Evolutionary conservation across 2,888 invertebrate species (phyloP), one percentile per base, ranked within the genome.

Genomic region (Calameuta pallipes): DNA sequence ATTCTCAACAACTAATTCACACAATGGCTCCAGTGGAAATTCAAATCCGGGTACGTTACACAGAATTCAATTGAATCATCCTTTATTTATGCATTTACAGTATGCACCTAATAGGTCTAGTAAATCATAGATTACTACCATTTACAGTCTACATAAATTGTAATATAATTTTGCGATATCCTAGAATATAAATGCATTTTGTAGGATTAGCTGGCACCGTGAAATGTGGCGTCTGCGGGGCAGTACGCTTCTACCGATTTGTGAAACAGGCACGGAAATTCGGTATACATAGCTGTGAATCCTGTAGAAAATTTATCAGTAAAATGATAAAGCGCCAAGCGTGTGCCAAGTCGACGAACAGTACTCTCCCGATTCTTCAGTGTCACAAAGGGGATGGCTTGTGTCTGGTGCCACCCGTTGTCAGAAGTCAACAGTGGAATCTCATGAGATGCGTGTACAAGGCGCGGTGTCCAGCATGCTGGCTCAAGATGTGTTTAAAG

Each of bases 301-400:
- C 96, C 12, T 98, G 98, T 91, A 94, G 96, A 75, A 97, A 97
- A 90, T 97, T 97, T 91, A 96, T 97, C 87, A 95, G 96, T 31
- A 96, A 96, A 90, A 95, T 96, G 93, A 94, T 96, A 82, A 96
- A 95, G 90, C 94, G 94, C 79, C 94, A 94, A 85, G 93, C 94
- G 82, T 92, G 94, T 87, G 93, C 94, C 68, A 94, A 94, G 86
- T 88, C 90, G 68, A 85, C 87, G n/a, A 93, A 93, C 87, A 92
- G 92, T 84, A 92, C 93, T 73, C 92, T 93, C 79, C 92, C 94
- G 71, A 91, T 93, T 37, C 92, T 95, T 89, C 94, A 94, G 86
- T 96, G 96, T 91, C 93, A 94, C 86, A 94, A 94, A 88, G 95
- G 95, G 82, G 95, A 95, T 92, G 95, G 96, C 75, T 94, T 94